These are phyloP conservation scores for Semnopithecus entellus DNA, from an alignment of 2,113 vertebrate genomes.

Conservation along the genomic window DNA sequence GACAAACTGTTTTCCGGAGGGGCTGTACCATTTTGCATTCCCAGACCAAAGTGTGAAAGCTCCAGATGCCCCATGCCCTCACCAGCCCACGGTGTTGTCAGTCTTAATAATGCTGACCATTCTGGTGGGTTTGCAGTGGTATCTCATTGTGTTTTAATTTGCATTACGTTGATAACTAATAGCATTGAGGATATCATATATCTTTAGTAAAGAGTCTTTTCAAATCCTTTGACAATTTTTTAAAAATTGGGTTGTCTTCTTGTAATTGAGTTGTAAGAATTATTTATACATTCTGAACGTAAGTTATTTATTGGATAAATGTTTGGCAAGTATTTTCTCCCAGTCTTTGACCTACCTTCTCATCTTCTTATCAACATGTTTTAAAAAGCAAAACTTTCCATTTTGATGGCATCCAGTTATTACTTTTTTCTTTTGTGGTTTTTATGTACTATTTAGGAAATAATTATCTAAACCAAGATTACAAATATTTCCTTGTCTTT, in stretches of 20 bases:
- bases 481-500: neutral
- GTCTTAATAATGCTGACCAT: neutral
- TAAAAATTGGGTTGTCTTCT: neutral
- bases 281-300: neutral
- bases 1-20: neutral
- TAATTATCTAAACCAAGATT: neutral
- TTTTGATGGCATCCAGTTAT: neutral
- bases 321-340: neutral
- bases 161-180: neutral
- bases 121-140: no score
- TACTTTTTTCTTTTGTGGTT: neutral
- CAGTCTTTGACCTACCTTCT: neutral
- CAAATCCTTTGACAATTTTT: neutral
- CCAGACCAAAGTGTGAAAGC: accelerated
- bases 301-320: neutral
- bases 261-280: neutral
- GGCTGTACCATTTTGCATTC: neutral
- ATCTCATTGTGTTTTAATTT: neutral
- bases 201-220: neutral
- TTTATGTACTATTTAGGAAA: neutral
- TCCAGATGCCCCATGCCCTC: no score
- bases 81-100: no score
- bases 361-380: neutral
- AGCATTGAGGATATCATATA: no score
- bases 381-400: neutral